Evolutionary conservation across 2,888 invertebrate species (phyloP).

Genomic region (Bellardia bayeri): DNA sequence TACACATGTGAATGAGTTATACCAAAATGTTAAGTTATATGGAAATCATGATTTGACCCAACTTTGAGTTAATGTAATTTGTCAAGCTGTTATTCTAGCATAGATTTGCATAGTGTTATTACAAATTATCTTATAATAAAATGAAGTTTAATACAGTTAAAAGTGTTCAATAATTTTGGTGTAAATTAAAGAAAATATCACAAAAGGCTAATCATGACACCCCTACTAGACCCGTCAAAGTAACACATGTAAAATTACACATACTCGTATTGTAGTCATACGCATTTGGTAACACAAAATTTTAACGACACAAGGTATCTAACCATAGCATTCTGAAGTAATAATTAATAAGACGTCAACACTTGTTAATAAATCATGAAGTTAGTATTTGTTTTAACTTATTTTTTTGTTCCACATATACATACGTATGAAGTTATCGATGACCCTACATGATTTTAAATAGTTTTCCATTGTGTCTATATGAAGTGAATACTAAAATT

Average conservation of each 20-base stretch:
- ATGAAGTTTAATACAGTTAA: too few relatives aligned
- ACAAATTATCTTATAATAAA: too few relatives aligned
- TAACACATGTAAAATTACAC: background rate
- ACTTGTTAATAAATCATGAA: constrained; percentile 60
- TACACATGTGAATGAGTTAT: too few relatives aligned
- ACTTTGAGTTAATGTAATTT: too few relatives aligned
- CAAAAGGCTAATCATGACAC: too few relatives aligned
- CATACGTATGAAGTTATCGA: background rate
- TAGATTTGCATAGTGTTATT: too few relatives aligned
- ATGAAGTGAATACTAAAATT: constrained; percentile 1
- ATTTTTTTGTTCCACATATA: constrained; percentile 11
- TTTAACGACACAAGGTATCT: background rate
- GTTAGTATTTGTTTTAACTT: background rate
- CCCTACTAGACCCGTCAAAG: too few relatives aligned
- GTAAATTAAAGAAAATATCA: too few relatives aligned
- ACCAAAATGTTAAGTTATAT: too few relatives aligned
- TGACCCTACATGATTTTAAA: constrained; percentile 13
- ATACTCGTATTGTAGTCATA: background rate
- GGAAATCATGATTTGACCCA: too few relatives aligned
- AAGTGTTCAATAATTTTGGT: too few relatives aligned
- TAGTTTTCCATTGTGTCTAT: background rate
- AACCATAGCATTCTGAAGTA: constrained; percentile 4
- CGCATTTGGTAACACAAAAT: background rate
- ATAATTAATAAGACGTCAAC: constrained; percentile 54
- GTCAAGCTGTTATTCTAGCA: too few relatives aligned